Evolutionary conservation across 2,888 invertebrate species (phyloP).

Genomic region (Drosophila setosimentum): DNA sequence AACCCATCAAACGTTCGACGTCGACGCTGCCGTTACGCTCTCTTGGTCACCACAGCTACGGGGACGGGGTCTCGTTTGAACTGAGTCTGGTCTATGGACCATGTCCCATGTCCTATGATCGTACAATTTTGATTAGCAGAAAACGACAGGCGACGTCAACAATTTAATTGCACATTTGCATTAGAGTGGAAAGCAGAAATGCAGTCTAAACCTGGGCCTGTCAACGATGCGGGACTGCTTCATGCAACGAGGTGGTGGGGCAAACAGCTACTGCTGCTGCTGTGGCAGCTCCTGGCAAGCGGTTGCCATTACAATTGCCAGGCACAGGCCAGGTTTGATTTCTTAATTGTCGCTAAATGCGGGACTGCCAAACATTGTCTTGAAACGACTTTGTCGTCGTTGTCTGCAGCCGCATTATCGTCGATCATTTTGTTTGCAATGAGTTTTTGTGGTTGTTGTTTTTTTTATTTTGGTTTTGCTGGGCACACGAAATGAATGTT

Average conservation of each 20-base stretch:
- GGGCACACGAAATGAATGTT: slow-evolving; percentile 76
- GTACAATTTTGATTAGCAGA: slow-evolving; percentile 77
- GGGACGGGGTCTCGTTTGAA: slow-evolving; percentile 2
- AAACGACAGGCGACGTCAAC: slow-evolving; percentile 73
- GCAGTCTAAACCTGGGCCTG: slow-evolving; percentile 50
- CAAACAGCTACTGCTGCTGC: slow-evolving; percentile 18
- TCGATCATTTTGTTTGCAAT: slow-evolving; percentile 75
- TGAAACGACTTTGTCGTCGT: slow-evolving; percentile 33
- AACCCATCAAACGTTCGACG: slow-evolving; percentile 51
- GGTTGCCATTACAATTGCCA: slow-evolving; percentile 68
- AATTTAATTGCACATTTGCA: slow-evolving; percentile 81
- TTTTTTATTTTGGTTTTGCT: slow-evolving; percentile 23
- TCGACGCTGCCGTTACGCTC: slow-evolving; percentile 64
- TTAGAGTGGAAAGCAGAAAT: slow-evolving; percentile 70
- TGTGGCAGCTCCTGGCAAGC: slow-evolving; percentile 57
- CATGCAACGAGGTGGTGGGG: not conserved
- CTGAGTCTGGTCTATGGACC: slow-evolving; percentile 30
- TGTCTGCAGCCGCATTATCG: slow-evolving; percentile 64
- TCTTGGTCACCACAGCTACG: slow-evolving; percentile 37
- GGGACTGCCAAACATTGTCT: slow-evolving; percentile 69
- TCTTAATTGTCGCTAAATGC: slow-evolving; percentile 82
- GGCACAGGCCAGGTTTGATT: slow-evolving; percentile 71
- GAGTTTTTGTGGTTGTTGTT: slow-evolving; percentile 65
- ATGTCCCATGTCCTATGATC: slow-evolving; percentile 75
- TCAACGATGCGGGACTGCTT: slow-evolving; percentile 35